phyloP scores from a whole-genome alignment of 1,140 invertebrate genomes.

The Heterodera carotae region DNA sequence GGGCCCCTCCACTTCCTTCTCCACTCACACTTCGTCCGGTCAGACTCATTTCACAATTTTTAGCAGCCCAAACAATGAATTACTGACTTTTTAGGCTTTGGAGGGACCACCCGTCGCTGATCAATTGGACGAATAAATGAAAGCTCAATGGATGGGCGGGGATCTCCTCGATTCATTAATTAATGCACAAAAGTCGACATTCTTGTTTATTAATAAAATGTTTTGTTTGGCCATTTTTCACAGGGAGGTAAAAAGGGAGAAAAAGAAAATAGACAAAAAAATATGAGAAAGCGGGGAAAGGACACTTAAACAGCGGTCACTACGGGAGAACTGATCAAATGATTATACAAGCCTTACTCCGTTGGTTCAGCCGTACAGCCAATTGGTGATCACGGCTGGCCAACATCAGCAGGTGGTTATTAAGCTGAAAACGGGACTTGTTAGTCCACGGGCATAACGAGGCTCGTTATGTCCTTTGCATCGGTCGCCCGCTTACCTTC shows the following conservation, averaged over 20 bases:
- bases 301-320: background rate
- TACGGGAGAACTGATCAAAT: constrained; percentile 38
- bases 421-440: constrained; percentile 47
- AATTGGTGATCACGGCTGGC: constrained; percentile 32
- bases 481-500: constrained; percentile 44
- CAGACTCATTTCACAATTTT: constrained; percentile 31
- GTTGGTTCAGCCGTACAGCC: constrained; percentile 47
- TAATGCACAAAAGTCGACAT: no score
- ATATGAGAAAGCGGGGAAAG: background rate
- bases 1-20: constrained; percentile 28
- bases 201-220: no score
- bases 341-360: constrained; percentile 56
- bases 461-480: background rate
- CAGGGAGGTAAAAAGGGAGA: background rate
- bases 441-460: background rate
- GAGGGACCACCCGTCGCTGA: constrained; percentile 43
- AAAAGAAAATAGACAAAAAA: constrained; percentile 1
- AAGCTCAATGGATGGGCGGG: background rate
- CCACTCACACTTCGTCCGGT: constrained; percentile 35
- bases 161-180: background rate
- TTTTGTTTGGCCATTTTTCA: constrained; percentile 16
- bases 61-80: constrained; percentile 27
- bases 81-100: constrained; percentile 46
- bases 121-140: no score
- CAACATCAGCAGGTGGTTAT: constrained; percentile 48